Percentiles rank a stretch among this genome's conserved stretches.
Conservation (phyloP, 2,888 invertebrate genomes). For the Eledone cirrhosa region DNA sequence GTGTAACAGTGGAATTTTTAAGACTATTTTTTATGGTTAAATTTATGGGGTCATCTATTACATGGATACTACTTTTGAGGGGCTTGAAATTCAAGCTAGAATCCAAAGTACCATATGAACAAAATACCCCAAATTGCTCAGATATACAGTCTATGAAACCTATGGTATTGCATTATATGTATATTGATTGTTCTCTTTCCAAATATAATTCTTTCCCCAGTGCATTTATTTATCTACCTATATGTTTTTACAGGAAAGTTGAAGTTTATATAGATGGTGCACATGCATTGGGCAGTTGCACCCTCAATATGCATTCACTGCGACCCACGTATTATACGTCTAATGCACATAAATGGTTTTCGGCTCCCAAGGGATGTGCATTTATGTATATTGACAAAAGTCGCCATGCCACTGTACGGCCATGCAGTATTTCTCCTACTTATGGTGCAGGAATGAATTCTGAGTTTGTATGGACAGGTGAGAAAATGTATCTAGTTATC, state of each 20-base stretch:
- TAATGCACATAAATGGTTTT: constrained; percentile 66
- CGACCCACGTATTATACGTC: constrained; percentile 62
- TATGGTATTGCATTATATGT: no score
- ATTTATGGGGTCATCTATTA: no score
- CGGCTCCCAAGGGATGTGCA: constrained; percentile 62
- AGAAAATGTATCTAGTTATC: no score
- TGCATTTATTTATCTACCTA: background rate
- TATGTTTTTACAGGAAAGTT: constrained; percentile 43
- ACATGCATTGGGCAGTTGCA: constrained; percentile 60
- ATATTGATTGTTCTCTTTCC: no score
- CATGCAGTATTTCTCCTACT: constrained; percentile 64
- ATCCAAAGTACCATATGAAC: no score
- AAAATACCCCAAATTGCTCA: no score
- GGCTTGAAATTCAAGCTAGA: no score
- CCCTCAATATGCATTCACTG: constrained; percentile 47
- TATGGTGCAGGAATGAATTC: constrained; percentile 63
- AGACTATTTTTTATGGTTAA: no score
- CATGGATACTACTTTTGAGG: no score
- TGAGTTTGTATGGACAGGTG: constrained; percentile 65
- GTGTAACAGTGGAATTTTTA: background rate
- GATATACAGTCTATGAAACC: no score
- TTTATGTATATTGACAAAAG: constrained; percentile 59
- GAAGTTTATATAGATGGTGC: constrained; percentile 64
- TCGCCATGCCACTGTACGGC: constrained; percentile 48
- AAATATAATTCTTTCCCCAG: no score